Evolutionary conservation across 2,888 invertebrate genomes (phyloP).

Genomic region (Ptychoptera albimana): DNA sequence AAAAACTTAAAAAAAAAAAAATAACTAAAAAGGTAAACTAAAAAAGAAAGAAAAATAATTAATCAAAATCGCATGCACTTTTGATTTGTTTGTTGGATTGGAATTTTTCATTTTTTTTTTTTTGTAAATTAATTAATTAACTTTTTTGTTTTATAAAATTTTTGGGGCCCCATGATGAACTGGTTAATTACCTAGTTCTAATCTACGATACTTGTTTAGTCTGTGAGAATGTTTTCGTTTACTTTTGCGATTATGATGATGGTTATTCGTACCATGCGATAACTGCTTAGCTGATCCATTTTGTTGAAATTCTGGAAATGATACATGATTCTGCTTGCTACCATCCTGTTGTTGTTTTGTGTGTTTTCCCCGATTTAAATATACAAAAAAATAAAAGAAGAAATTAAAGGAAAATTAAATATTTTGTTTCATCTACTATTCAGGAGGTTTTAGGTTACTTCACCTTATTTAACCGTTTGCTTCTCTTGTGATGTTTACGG

Average conservation of each 20-base stretch:
- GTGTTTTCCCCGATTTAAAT: background rate
- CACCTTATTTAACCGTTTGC: slow-evolving; percentile 72
- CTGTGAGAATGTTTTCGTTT: slow-evolving; percentile 33
- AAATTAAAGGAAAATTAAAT: slow-evolving; percentile 2
- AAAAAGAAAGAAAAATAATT: slow-evolving; percentile 2
- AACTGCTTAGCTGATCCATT: slow-evolving; percentile 78
- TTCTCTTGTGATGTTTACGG: slow-evolving; percentile 70
- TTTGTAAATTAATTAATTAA: background rate
- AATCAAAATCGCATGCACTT: slow-evolving; percentile 3
- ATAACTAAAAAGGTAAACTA: background rate
- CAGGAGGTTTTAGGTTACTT: slow-evolving; percentile 11
- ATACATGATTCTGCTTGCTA: slow-evolving; percentile 61
- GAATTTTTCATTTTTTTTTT: slow-evolving; percentile 1
- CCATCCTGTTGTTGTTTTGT: slow-evolving; percentile 63
- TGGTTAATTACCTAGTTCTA: slow-evolving; percentile 32
- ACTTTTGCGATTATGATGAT: slow-evolving; percentile 47
- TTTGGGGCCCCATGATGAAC: background rate
- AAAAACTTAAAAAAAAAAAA: no score
- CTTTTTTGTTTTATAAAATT: no score
- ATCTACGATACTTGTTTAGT: slow-evolving; percentile 34
- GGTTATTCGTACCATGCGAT: slow-evolving; percentile 68
- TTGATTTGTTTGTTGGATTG: background rate
- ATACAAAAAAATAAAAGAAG: slow-evolving; percentile 6
- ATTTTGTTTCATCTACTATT: background rate
- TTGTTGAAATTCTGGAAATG: slow-evolving; percentile 79